Evolutionary conservation across 1,140 invertebrate species (phyloP), one percentile per base, ranked within the genome.

Genomic region (Tribolium madens): DNA sequence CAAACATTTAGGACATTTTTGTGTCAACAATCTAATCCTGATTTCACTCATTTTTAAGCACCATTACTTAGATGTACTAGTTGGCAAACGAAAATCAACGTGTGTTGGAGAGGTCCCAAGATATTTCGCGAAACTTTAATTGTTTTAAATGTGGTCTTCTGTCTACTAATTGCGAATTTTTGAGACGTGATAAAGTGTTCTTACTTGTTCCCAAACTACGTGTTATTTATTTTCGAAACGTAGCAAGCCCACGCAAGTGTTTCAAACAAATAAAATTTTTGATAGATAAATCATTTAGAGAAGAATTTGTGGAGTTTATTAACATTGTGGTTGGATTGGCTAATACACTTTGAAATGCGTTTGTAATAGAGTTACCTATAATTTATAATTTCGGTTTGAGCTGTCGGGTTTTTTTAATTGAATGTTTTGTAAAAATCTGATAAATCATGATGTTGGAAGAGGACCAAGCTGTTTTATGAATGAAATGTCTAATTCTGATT

Each of bases 241-340:
- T n/a, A n/a, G n/a, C 10, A 21, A 64, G 26, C 57, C 57, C 57
- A 64, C 57, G 26, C 57, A 14, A 13, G 21, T 9, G 17, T 60
- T n/a, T 60, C 50, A 12, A 26, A 26, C 57, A 64, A 64, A 64
- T 64, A 64, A 64, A 64, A 64, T 64, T 36, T 64, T 64, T 64
- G 26, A 64, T 64, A 18, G 57, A 64, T 64, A 64, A 64, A 64
- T 64, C 57, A 64, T 26, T 26, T 60, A 9, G 6, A 7, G 21
- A n/a, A n/a, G n/a, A 60, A 52, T 21, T n/a, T 60, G 9, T 60
- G 21, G n/a, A 64, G 21, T 33, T 64, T 12, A 64, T 64, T 64
- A 33, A 64, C 21, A 21, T 57, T 17, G 14, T 26, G 10, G 14
- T 5, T 21, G 52, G 52, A 7, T 57, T 57, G 9, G 10, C 52